Percentiles rank a stretch among this genome's conserved stretches.
Evolutionary conservation across 2,888 invertebrate species (phyloP).

Genomic region (Caenorhabditis sp.): DNA sequence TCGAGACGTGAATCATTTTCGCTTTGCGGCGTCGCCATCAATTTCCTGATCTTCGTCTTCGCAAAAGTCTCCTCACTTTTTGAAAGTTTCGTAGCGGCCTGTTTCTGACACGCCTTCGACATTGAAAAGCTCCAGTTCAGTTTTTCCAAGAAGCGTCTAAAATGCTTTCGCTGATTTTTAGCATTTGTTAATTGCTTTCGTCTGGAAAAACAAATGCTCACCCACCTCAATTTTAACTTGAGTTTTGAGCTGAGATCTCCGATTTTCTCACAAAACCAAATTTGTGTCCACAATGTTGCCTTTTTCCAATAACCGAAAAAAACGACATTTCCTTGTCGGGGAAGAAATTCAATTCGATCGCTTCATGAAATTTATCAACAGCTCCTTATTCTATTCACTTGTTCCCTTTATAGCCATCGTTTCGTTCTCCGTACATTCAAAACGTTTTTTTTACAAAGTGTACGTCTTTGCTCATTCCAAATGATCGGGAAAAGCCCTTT

Average conservation of each 20-base stretch:
- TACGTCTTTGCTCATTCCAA: no score
- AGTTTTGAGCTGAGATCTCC: not conserved
- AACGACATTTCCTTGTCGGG: conserved; percentile 22
- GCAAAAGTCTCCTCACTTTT: conserved; percentile 12
- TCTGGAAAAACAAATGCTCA: not conserved
- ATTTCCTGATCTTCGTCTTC: conserved; percentile 38
- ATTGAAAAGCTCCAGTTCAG: no score
- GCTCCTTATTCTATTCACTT: conserved; percentile 12
- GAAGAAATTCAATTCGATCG: conserved; percentile 37
- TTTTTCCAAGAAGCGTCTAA: no score
- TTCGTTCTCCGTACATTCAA: no score
- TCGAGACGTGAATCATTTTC: conserved; percentile 29
- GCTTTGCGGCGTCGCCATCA: conserved; percentile 9
- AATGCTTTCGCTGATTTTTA: not conserved
- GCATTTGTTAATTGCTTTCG: not conserved
- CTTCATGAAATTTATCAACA: conserved; percentile 42
- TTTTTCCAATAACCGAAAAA: conserved; percentile 42
- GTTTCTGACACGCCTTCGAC: conserved; percentile 27
- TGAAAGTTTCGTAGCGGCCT: conserved; percentile 26
- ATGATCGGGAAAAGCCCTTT: no score
- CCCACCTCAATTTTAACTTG: not conserved
- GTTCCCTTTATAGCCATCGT: conserved; percentile 1
- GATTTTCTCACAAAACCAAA: conserved; percentile 3
- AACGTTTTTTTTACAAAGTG: no score
- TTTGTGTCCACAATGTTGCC: conserved; percentile 26